A percentile compares a stretch with the other conserved stretches of the same genome.
phyloP scores from a whole-genome alignment of 2,797 vertebrate species.

The Buceros bicornis region DNA sequence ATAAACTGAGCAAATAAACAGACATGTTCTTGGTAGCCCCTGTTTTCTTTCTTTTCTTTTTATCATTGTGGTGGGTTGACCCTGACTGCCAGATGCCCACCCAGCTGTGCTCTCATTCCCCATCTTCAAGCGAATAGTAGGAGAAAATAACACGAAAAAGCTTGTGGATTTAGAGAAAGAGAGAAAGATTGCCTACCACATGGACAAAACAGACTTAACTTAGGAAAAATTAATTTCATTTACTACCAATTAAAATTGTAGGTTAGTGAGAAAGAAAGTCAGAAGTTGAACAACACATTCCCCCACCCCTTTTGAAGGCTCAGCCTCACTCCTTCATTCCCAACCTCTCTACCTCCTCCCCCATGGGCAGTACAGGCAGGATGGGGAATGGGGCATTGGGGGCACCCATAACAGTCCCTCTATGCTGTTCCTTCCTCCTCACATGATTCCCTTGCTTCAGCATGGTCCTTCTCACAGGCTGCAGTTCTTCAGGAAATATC shows the following conservation, averaged over 20 bases:
- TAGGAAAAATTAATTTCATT: neutral
- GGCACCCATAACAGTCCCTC: neutral
- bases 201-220: neutral
- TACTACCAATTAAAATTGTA: neutral
- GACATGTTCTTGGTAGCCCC: neutral
- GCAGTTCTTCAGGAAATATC: neutral
- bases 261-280: neutral
- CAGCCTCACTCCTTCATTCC: neutral
- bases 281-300: neutral
- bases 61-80: neutral
- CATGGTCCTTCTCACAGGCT: neutral
- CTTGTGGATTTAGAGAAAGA: neutral
- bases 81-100: neutral
- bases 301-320: neutral
- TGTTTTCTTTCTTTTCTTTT: neutral
- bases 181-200: neutral
- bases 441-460: neutral
- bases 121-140: neutral
- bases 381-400: neutral
- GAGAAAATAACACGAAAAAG: neutral
- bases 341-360: rapidly evolving
- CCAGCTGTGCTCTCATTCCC: neutral
- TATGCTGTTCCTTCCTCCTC: neutral
- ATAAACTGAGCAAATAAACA: neutral
- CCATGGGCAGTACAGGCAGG: rapidly evolving